Conservation (phyloP, 1,140 invertebrate genomes). For the Periplaneta americana region DNA sequence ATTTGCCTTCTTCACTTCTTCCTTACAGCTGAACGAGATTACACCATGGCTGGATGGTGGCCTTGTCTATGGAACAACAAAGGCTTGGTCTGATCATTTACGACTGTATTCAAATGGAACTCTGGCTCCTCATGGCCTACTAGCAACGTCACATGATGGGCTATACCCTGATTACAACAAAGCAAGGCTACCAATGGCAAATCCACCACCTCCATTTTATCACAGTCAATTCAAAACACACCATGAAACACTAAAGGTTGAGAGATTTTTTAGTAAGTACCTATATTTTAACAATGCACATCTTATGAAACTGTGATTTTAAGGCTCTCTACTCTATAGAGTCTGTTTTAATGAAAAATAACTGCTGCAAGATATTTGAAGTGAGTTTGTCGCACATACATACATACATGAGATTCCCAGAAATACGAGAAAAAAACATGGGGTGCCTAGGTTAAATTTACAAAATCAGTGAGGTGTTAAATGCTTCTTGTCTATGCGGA, state of each 20-base stretch:
- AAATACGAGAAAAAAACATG: no score
- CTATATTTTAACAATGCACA: background rate
- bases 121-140: conserved; percentile 36
- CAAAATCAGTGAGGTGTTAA: no score
- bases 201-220: conserved; percentile 50
- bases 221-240: conserved; percentile 36
- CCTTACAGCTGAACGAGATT: conserved; percentile 51
- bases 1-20: no score
- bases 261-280: conserved; percentile 50
- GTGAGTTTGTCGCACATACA: no score
- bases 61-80: conserved; percentile 51
- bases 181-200: conserved; percentile 47
- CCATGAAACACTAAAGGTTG: conserved; percentile 39
- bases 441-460: no score
- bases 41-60: conserved; percentile 56
- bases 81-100: conserved; percentile 50
- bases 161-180: conserved; percentile 48
- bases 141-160: conserved; percentile 36
- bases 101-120: conserved; percentile 42
- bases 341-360: no score
- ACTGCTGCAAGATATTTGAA: no score
- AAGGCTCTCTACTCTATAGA: no score
- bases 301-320: no score
- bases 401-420: no score
- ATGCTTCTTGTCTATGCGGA: no score